A percentile compares a stretch with the other conserved stretches of the same genome.
phyloP scores from a whole-genome alignment of 2,888 invertebrate species.

The Rhabditoides inermis region DNA sequence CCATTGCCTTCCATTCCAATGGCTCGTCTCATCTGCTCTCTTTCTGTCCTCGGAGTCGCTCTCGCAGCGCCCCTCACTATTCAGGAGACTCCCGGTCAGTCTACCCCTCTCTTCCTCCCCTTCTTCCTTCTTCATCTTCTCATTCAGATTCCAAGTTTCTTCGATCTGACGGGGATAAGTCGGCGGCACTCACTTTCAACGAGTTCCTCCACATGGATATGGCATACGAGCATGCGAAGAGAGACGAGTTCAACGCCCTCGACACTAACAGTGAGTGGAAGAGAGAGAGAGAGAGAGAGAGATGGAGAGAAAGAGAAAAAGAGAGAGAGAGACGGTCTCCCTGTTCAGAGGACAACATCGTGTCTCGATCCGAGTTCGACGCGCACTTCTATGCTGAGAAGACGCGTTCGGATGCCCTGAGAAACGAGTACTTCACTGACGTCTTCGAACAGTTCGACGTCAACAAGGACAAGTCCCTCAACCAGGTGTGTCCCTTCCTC shows the following conservation, averaged over 20 bases:
- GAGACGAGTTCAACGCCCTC: constrained; percentile 41
- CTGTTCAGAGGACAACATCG: constrained; percentile 33
- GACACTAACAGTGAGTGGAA: constrained; percentile 30
- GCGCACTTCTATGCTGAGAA: constrained; percentile 36
- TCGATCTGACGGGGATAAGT: constrained; percentile 35
- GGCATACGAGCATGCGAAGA: constrained; percentile 41
- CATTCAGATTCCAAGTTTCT: constrained; percentile 37
- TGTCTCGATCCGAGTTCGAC: constrained; percentile 37
- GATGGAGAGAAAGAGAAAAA: background rate
- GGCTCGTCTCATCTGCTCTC: too few species aligned
- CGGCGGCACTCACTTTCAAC: constrained; percentile 34
- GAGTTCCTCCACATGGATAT: constrained; percentile 46
- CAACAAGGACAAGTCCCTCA: constrained; percentile 36
- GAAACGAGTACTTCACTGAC: constrained; percentile 41
- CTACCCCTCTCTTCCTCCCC: background rate
- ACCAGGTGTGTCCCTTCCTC: too few species aligned
- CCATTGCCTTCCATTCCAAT: too few species aligned
- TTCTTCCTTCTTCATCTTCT: too few species aligned
- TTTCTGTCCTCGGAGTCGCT: constrained; percentile 24
- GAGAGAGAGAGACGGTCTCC: background rate
- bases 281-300: background rate
- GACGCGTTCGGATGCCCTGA: constrained; percentile 26
- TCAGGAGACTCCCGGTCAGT: constrained; percentile 21
- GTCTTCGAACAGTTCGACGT: constrained; percentile 45
- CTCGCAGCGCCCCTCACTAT: constrained; percentile 21